Percentiles rank a stretch among this genome's conserved stretches.
Conservation (phyloP, 2,888 invertebrate species). For the Penaeus monodon region DNA sequence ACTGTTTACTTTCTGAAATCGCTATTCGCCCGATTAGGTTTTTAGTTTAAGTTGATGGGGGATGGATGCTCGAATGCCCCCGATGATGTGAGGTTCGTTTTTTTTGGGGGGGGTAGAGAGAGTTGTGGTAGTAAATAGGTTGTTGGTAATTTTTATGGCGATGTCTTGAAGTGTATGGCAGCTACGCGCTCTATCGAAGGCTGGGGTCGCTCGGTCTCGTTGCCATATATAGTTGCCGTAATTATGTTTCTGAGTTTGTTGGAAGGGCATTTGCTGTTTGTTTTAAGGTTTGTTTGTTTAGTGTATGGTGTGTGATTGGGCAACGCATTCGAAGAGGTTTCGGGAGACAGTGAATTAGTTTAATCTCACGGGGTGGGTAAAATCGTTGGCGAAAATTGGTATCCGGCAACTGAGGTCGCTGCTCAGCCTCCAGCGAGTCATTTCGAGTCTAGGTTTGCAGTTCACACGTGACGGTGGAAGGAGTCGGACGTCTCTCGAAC, state of each 20-base stretch:
- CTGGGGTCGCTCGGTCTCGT: slow-evolving; percentile 19
- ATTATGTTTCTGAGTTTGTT: neutral
- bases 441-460: slow-evolving; percentile 35
- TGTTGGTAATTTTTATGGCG: neutral
- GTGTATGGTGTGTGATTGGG: too few species aligned
- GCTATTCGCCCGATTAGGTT: neutral
- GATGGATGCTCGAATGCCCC: too few species aligned
- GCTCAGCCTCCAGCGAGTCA: slow-evolving; percentile 42
- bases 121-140: too few species aligned
- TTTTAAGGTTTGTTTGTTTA: too few species aligned
- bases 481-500: slow-evolving; percentile 3
- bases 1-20: neutral
- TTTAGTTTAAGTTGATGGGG: too few species aligned
- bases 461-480: slow-evolving; percentile 46
- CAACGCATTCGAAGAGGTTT: too few species aligned
- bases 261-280: too few species aligned
- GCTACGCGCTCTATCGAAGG: slow-evolving; percentile 8
- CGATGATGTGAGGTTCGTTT: too few species aligned
- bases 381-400: neutral
- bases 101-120: too few species aligned
- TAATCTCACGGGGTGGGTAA: neutral
- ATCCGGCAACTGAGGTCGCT: slow-evolving; percentile 14
- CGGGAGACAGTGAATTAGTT: neutral
- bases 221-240: slow-evolving; percentile 6
- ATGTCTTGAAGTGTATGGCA: slow-evolving; percentile 19